Evolutionary conservation across 2,113 vertebrate genomes (phyloP).

Genomic region (Lampris incognitus): DNA sequence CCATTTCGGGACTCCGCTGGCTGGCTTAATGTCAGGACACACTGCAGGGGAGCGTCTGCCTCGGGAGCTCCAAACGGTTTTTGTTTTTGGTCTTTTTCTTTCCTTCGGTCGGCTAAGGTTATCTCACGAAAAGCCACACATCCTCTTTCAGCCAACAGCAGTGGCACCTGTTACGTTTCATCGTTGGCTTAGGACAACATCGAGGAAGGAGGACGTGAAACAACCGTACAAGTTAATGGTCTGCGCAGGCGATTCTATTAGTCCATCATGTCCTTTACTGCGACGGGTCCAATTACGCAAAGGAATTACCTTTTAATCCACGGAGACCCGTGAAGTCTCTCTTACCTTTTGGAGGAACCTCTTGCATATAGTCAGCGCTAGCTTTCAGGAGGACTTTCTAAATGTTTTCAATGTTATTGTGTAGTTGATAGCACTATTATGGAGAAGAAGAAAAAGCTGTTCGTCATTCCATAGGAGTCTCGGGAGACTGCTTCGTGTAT

Average conservation of each 20-base stretch:
- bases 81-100: background rate
- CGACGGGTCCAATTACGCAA: conserved; percentile 83
- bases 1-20: conserved; percentile 45
- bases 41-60: conserved; percentile 53
- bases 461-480: conserved; percentile 98
- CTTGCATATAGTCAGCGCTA: conserved; percentile 93
- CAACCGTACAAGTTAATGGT: conserved; percentile 84
- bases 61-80: conserved; percentile 29
- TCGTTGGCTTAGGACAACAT: conserved; percentile 52
- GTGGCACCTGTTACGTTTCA: conserved; percentile 46
- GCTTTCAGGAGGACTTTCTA: conserved; percentile 94
- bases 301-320: conserved; percentile 87
- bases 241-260: conserved; percentile 79
- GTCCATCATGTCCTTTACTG: conserved; percentile 92
- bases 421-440: conserved; percentile 98
- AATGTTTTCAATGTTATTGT: conserved; percentile 97
- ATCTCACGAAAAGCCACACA: conserved; percentile 54
- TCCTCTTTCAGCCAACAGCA: conserved; percentile 54
- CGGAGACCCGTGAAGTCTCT: conserved; percentile 83
- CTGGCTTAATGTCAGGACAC: conserved; percentile 36
- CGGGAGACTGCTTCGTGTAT: conserved; percentile 97
- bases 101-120: conserved; percentile 23
- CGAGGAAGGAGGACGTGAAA: conserved; percentile 44
- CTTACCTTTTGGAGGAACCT: conserved; percentile 85
- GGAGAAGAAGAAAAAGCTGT: conserved; percentile 86